phyloP scores from a whole-genome alignment of 1,140 invertebrate species.

The Philopotamus ludificatus region DNA sequence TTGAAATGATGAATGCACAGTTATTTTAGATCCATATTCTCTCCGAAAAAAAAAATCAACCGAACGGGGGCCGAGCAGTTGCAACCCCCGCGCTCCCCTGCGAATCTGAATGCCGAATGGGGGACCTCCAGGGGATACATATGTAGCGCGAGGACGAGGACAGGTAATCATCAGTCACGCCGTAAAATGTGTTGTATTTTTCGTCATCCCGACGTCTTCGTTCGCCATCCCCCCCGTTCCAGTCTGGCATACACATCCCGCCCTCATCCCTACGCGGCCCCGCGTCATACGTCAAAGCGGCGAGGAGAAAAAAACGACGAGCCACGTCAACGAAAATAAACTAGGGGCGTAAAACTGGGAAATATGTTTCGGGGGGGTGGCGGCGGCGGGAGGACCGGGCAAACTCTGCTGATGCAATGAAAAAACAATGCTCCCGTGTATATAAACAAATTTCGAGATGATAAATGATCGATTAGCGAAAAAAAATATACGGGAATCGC shows the following conservation, averaged over 20 bases:
- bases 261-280: neutral
- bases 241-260: neutral
- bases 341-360: conserved; percentile 32
- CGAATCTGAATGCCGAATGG: too few species aligned
- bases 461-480: too few species aligned
- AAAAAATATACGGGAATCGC: too few species aligned
- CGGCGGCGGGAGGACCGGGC: conserved; percentile 1
- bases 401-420: conserved; percentile 14
- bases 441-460: neutral
- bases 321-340: conserved; percentile 36
- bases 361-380: conserved; percentile 24
- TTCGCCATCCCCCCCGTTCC: neutral
- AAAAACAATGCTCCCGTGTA: neutral
- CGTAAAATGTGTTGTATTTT: conserved; percentile 29
- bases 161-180: conserved; percentile 23
- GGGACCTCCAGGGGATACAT: too few species aligned
- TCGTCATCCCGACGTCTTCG: conserved; percentile 15
- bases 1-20: too few species aligned
- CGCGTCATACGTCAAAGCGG: conserved; percentile 23
- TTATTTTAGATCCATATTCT: too few species aligned
- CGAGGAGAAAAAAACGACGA: conserved; percentile 29
- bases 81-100: too few species aligned
- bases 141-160: conserved; percentile 9
- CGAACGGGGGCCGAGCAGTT: too few species aligned
- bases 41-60: too few species aligned